Percentiles rank a stretch among this genome's conserved stretches.
Evolutionary conservation across 2,113 vertebrate genomes (phyloP).

Genomic region (Artemisiospiza belli): DNA sequence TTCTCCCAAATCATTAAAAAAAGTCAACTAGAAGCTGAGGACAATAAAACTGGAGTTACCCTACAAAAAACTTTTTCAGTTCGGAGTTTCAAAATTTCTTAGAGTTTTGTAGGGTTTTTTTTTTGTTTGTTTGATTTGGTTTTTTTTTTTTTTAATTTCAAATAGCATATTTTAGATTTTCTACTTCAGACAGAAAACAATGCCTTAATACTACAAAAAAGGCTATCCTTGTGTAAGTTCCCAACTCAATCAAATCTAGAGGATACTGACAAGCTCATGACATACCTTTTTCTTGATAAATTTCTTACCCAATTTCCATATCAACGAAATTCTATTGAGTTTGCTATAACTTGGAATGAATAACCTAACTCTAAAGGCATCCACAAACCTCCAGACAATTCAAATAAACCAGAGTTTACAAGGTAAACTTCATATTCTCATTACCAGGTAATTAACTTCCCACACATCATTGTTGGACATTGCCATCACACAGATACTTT

Average conservation of each 20-base stretch:
- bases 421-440: background rate
- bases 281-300: background rate
- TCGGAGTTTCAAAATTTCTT: background rate
- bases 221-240: background rate
- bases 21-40: background rate
- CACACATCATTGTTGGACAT: background rate
- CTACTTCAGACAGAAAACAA: background rate
- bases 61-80: background rate
- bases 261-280: background rate
- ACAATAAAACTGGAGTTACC: background rate
- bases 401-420: background rate
- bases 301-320: background rate
- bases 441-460: background rate
- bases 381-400: background rate
- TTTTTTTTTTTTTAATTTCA: background rate
- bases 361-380: background rate
- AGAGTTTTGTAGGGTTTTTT: background rate
- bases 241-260: background rate
- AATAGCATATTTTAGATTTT: background rate
- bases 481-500: background rate
- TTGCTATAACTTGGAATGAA: background rate
- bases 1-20: background rate
- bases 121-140: background rate
- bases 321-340: background rate
- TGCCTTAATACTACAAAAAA: background rate